Conservation (phyloP, 2,888 invertebrate genomes). For the Formica aserva region DNA sequence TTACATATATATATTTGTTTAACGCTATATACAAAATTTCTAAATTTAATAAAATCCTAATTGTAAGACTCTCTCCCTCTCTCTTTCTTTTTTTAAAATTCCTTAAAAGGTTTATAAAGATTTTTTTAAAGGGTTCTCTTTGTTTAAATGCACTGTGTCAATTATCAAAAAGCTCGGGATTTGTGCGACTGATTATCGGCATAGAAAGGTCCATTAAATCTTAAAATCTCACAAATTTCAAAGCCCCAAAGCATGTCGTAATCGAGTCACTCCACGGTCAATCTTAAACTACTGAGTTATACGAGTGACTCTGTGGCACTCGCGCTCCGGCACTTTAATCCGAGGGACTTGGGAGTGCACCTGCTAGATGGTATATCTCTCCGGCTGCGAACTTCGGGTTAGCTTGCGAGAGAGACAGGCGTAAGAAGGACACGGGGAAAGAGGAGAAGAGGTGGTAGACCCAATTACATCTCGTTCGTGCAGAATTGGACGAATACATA, state of each 20-base stretch:
- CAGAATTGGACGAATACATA: constrained; percentile 73
- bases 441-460: constrained; percentile 63
- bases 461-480: constrained; percentile 77
- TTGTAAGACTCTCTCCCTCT: neutral
- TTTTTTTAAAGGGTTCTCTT: neutral
- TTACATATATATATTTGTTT: neutral
- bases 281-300: constrained; percentile 66
- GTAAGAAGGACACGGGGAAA: constrained; percentile 30
- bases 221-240: constrained; percentile 57
- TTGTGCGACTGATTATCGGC: constrained; percentile 42
- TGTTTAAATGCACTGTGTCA: neutral
- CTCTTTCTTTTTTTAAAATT: neutral
- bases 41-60: neutral
- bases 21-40: neutral
- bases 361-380: constrained; percentile 58
- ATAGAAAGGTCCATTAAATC: constrained; percentile 17
- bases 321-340: constrained; percentile 64
- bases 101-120: constrained; percentile 6
- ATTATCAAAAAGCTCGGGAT: constrained; percentile 32
- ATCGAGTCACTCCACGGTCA: constrained; percentile 66
- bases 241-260: constrained; percentile 49
- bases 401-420: constrained; percentile 43
- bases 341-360: constrained; percentile 60
- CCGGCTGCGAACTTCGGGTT: constrained; percentile 54
- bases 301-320: constrained; percentile 57